These are phyloP conservation scores for Peromyscus nudipes DNA, from an alignment of 2,797 vertebrate species.

Conservation along the genomic window DNA sequence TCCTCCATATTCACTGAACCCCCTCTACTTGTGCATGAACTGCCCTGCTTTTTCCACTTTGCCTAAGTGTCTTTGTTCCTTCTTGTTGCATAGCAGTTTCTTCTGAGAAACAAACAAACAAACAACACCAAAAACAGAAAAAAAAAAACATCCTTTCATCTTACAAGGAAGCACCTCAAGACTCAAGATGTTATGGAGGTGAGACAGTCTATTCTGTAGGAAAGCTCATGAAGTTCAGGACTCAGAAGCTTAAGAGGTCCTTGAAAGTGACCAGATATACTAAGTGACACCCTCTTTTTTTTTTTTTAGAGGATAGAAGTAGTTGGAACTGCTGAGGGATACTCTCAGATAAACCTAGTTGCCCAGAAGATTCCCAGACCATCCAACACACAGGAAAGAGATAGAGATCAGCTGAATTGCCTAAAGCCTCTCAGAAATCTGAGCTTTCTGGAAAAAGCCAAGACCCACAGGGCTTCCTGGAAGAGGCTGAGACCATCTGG, in stretches of 20 bases:
- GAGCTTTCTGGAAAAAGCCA: background rate
- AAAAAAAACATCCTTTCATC: background rate
- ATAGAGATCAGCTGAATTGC: background rate
- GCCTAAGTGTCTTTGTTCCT: background rate
- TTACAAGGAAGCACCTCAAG: background rate
- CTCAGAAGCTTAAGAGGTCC: background rate
- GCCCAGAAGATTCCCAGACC: background rate
- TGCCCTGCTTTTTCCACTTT: background rate
- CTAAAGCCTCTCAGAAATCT: background rate
- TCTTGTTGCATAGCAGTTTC: background rate
- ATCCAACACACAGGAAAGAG: background rate
- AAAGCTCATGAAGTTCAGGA: background rate
- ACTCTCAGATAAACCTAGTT: background rate
- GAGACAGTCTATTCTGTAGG: background rate
- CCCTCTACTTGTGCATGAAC: background rate
- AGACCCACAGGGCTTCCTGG: background rate
- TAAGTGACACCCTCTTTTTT: no score
- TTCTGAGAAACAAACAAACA: background rate
- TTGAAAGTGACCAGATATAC: background rate
- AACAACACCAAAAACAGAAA: background rate
- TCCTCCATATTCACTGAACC: background rate
- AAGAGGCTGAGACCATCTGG: background rate
- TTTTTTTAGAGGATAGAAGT: background rate
- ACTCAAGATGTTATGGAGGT: background rate
- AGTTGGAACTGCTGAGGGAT: background rate